Conservation (phyloP, 2,113 vertebrate species). For the Xiphophorus maculatus region DNA sequence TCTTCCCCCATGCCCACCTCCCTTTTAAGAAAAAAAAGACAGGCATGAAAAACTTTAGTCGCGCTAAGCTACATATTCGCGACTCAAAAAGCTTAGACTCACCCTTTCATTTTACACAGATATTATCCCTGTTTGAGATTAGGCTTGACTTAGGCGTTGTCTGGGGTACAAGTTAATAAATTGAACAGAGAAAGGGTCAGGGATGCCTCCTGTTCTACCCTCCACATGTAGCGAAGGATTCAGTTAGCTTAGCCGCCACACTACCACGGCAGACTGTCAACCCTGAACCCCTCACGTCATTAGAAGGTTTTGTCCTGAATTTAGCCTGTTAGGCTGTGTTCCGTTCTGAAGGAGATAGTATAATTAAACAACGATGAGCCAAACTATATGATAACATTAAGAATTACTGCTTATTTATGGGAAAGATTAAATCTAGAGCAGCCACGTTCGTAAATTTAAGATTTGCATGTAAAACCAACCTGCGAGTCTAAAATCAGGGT, state of each 20-base stretch:
- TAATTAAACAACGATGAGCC: background rate
- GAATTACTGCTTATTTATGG: background rate
- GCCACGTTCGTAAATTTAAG: background rate
- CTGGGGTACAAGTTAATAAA: slow-evolving; percentile 53
- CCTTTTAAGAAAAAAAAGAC: slow-evolving; percentile 50
- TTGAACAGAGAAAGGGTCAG: slow-evolving; percentile 74
- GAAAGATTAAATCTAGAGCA: background rate
- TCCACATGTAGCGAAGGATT: slow-evolving; percentile 83
- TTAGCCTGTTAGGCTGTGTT: background rate
- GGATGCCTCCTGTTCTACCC: slow-evolving; percentile 80
- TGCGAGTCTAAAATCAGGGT: background rate
- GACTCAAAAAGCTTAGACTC: slow-evolving; percentile 70
- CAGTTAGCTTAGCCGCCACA: slow-evolving; percentile 76
- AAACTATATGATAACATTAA: background rate
- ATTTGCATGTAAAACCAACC: background rate
- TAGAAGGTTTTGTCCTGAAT: background rate
- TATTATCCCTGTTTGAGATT: slow-evolving; percentile 64
- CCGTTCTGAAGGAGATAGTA: background rate
- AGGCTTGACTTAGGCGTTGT: slow-evolving; percentile 62
- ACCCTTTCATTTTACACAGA: slow-evolving; percentile 84
- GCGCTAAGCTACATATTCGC: slow-evolving; percentile 57
- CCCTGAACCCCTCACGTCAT: slow-evolving; percentile 74
- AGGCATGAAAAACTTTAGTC: slow-evolving; percentile 76
- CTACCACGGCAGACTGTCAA: slow-evolving; percentile 71
- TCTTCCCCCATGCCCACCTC: slow-evolving; percentile 71